phyloP scores from a whole-genome alignment of 2,888 invertebrate species.

The Monochamus alternatus region DNA sequence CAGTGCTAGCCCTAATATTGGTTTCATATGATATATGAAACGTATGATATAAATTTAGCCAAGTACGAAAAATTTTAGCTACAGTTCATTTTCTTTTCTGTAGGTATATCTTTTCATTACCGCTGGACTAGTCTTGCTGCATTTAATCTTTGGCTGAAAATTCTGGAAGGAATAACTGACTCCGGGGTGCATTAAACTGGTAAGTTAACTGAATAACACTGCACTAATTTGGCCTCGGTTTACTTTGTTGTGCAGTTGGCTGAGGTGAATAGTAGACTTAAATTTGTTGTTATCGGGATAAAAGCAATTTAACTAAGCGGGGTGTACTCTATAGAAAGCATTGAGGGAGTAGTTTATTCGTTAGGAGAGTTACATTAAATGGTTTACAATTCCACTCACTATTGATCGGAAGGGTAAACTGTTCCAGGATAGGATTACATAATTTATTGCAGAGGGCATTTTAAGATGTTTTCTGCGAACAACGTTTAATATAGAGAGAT shows the following conservation, averaged over 20 bases:
- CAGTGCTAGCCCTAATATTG: too few species aligned
- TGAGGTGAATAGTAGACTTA: slow-evolving; percentile 26
- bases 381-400: slow-evolving; percentile 42
- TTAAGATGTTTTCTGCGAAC: not conserved
- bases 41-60: too few species aligned
- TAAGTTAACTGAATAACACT: slow-evolving; percentile 25
- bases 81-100: too few species aligned
- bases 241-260: slow-evolving; percentile 22
- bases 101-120: too few species aligned
- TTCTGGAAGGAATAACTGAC: not conserved
- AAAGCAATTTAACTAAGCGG: slow-evolving; percentile 49
- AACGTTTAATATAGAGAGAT: not conserved
- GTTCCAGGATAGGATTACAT: slow-evolving; percentile 5
- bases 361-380: slow-evolving; percentile 42
- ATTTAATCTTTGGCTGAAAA: too few species aligned
- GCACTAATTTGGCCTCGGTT: slow-evolving; percentile 30
- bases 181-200: not conserved
- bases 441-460: not conserved
- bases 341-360: slow-evolving; percentile 42
- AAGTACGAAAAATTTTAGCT: too few species aligned
- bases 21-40: too few species aligned
- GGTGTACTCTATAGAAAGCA: slow-evolving; percentile 46
- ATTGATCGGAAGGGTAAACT: slow-evolving; percentile 38
- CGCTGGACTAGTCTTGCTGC: not conserved
- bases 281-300: slow-evolving; percentile 44